Evolutionary conservation across 2,888 invertebrate genomes (phyloP).

Genomic region (Euproctis similis): DNA sequence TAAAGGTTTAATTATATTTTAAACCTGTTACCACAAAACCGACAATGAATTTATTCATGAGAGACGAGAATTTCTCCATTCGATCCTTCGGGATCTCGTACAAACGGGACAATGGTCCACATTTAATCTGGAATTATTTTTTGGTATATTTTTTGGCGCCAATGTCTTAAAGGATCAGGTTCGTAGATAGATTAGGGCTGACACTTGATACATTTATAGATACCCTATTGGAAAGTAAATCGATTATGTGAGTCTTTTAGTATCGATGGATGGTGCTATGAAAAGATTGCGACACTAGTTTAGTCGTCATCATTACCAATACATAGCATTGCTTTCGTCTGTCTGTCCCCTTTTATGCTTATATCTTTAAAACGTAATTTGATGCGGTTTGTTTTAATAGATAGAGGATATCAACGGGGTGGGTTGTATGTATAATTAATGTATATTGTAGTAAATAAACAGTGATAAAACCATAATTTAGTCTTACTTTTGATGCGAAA

Average conservation of each 20-base stretch:
- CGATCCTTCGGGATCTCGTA: constrained; percentile 38
- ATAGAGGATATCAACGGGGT: no score
- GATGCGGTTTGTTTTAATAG: no score
- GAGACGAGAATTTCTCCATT: constrained; percentile 50
- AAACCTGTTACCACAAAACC: constrained; percentile 47
- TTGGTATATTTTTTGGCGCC: constrained; percentile 43
- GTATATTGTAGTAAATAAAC: no score
- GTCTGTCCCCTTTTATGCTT: not conserved
- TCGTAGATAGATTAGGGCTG: constrained; percentile 34
- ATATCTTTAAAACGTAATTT: not conserved
- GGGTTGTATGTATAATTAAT: no score
- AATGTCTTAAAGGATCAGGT: constrained; percentile 50
- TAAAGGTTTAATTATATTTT: constrained; percentile 67
- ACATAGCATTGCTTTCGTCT: constrained; percentile 10
- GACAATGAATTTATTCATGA: constrained; percentile 73
- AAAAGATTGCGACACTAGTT: constrained; percentile 18
- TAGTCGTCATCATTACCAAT: constrained; percentile 11
- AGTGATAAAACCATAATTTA: no score
- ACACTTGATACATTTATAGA: no score
- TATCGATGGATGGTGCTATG: no score
- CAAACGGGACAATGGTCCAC: constrained; percentile 70
- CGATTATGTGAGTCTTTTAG: no score
- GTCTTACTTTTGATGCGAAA: no score
- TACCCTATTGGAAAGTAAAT: no score
- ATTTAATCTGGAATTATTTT: constrained; percentile 58